phyloP scores from a whole-genome alignment of 2,797 vertebrate species.

The Thamnophis elegans region DNA sequence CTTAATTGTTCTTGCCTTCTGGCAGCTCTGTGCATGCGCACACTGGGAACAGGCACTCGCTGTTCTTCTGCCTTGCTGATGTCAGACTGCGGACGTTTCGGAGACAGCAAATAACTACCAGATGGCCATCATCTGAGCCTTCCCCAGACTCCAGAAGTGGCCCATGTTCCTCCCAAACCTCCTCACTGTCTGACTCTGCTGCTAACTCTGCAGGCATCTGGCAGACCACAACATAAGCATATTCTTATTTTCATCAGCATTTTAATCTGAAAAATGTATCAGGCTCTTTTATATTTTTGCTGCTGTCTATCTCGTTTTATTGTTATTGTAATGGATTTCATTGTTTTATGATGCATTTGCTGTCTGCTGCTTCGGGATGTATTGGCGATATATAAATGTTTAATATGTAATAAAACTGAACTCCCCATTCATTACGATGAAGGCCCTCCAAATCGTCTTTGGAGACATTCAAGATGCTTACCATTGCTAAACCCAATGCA shows the following conservation, averaged over 20 bases:
- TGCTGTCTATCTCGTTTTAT: background rate
- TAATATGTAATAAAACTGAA: background rate
- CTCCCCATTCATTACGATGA: background rate
- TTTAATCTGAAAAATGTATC: background rate
- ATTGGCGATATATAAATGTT: background rate
- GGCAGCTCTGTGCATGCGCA: no score
- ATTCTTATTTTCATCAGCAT: background rate
- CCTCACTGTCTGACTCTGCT: no score
- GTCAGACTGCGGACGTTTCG: no score
- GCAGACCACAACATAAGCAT: no score
- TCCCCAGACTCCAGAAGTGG: no score
- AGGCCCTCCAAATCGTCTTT: background rate
- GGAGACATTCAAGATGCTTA: background rate
- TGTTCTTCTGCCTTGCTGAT: no score
- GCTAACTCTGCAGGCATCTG: no score
- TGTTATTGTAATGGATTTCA: background rate
- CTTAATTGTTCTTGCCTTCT: no score
- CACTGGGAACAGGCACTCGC: no score
- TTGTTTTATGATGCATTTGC: background rate
- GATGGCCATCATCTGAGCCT: no score
- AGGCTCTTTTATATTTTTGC: background rate
- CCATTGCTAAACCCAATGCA: background rate
- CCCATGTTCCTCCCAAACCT: no score
- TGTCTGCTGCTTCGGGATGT: background rate
- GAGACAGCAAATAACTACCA: no score